Evolutionary conservation across 2,113 vertebrate genomes (phyloP).

Genomic region (Bolborhynchus lineola): DNA sequence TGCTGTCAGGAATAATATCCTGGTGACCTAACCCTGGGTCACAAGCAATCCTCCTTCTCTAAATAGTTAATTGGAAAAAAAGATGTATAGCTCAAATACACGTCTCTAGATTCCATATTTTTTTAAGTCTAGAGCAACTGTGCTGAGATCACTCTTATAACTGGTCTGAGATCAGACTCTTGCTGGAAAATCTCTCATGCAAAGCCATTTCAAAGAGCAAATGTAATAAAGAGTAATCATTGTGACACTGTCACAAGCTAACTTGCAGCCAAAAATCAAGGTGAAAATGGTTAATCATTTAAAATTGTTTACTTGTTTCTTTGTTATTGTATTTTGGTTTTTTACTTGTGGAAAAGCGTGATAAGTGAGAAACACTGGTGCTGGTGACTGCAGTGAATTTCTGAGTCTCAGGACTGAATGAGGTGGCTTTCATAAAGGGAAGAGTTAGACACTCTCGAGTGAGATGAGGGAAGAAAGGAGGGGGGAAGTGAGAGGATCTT

Average conservation of each 20-base stretch:
- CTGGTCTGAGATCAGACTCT: background rate
- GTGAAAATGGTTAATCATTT: background rate
- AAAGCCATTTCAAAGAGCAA: background rate
- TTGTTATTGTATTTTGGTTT: background rate
- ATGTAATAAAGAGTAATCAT: background rate
- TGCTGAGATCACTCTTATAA: background rate
- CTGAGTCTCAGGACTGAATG: background rate
- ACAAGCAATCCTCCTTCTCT: background rate
- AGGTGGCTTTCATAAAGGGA: slow-evolving; percentile 26
- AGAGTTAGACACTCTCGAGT: background rate
- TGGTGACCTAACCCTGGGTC: background rate
- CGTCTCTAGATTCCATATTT: background rate
- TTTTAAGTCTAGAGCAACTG: background rate
- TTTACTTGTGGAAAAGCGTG: background rate
- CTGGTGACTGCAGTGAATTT: background rate
- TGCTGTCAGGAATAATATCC: background rate
- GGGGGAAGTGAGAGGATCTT: slow-evolving; percentile 54
- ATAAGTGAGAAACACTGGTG: background rate
- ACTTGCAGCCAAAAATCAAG: background rate
- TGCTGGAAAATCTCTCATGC: background rate
- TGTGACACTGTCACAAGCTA: background rate
- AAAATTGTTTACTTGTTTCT: background rate
- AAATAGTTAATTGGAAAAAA: background rate
- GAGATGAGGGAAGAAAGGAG: background rate
- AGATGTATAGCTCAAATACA: background rate